Conservation (phyloP, 37 sponge, comb jelly and placozoan species). For the Theonella swinhoei region DNA sequence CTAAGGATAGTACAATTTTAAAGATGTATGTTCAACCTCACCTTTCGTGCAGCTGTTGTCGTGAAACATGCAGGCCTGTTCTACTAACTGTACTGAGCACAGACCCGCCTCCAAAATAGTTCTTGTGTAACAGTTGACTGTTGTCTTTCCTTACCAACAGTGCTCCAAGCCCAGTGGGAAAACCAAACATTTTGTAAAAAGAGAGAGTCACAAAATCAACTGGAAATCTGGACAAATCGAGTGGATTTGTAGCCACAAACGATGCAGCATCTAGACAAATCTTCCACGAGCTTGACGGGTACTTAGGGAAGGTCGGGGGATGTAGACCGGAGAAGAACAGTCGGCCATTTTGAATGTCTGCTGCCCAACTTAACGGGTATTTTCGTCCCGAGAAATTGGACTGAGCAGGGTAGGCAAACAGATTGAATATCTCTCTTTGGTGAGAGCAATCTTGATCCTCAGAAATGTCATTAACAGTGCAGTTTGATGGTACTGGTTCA, state of each 20-base stretch:
- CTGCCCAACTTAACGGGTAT: slow-evolving; percentile 82
- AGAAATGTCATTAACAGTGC: neutral
- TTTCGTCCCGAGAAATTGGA: slow-evolving; percentile 92
- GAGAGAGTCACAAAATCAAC: slow-evolving; percentile 90
- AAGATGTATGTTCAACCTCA: slow-evolving; percentile 11
- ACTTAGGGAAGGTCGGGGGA: slow-evolving; percentile 2
- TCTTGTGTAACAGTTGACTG: slow-evolving; percentile 39
- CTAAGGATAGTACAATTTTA: no score
- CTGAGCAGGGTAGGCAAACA: slow-evolving; percentile 92
- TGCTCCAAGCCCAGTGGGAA: slow-evolving; percentile 94
- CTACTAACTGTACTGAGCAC: slow-evolving; percentile 69
- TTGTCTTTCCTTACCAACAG: slow-evolving; percentile 76
- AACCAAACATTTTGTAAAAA: slow-evolving; percentile 97
- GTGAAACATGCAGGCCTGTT: slow-evolving; percentile 44
- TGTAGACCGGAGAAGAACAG: slow-evolving; percentile 1
- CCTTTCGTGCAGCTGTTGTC: slow-evolving; percentile 74
- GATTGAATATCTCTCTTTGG: neutral
- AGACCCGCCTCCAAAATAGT: slow-evolving; percentile 88
- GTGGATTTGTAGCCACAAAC: slow-evolving; percentile 64
- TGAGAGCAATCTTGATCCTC: neutral
- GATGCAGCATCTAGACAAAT: slow-evolving; percentile 88
- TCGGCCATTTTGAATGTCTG: slow-evolving; percentile 15
- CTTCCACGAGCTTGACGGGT: slow-evolving; percentile 23
- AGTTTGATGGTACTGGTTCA: neutral
- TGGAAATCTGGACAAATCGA: slow-evolving; percentile 66